Evolutionary conservation across 2,113 vertebrate species (phyloP), one percentile per base, ranked within the genome.

Genomic region (Macroglossus sobrinus): DNA sequence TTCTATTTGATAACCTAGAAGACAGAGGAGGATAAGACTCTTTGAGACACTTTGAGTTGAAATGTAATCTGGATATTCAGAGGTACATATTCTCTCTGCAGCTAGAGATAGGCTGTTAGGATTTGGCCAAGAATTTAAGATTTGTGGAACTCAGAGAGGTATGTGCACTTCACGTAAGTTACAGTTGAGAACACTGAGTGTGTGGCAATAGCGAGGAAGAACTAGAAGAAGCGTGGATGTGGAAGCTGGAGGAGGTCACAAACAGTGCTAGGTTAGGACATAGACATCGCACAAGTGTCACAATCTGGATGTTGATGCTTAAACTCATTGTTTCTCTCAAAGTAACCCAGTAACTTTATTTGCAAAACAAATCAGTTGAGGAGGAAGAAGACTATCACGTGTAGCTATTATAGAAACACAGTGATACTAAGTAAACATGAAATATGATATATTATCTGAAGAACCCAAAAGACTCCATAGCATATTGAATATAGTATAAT

Each of bases 41-140:
- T 53, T 38, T 47, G 43, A 86, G 68, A 82, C 35, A 45, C 0
- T 53, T 68, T 47, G n/a, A 57, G 50, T 1, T 68, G 35, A 55
- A 38, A 16, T 64, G 19, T 63, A 79, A 33, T 53, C 57, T 33
- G 33, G 33, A 47, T 78, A 59, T 69, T 53, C n/a, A 76, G 38
- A 13, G 78, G 38, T 64, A 55, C 89, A 45, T 40, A 64, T 14
- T 26, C 22, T 64, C 87, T 57, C 11, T 72, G 43, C 40, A 68
- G 63, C 47, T 78, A 45, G 38, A 63, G 59, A 14, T n/a, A 19
- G 50, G 21, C 22, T n/a, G 8, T 14, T 84, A 74, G 40, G 55
- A 47, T 84, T 96, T 38, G 45, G 61, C 33, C 24, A 38, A 80
- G 43, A 93, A 66, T 79, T 92, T 92, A 61, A 95, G 89, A 50